A percentile compares a stretch with the other conserved stretches of the same genome.
phyloP scores from a whole-genome alignment of 2,113 vertebrate genomes.

The Zingel zingel region DNA sequence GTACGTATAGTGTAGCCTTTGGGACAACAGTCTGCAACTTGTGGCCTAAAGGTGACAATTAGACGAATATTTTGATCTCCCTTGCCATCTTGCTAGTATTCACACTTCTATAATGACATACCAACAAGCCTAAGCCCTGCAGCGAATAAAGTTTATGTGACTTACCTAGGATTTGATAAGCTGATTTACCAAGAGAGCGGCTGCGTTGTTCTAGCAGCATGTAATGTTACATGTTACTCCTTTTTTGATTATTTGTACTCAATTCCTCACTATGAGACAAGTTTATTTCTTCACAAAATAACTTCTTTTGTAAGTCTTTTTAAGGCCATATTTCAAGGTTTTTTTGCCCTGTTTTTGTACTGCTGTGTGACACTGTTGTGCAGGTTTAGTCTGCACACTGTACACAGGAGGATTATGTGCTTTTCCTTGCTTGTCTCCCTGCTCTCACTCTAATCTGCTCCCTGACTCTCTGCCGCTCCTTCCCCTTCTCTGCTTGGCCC shows the following conservation, averaged over 20 bases:
- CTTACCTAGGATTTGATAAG: constrained; percentile 12
- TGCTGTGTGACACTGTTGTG: constrained; percentile 58
- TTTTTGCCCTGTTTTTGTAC: constrained; percentile 50
- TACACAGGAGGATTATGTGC: constrained; percentile 74
- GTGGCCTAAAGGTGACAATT: constrained; percentile 49
- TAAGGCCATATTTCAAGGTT: constrained; percentile 36
- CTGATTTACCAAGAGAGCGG: constrained; percentile 38
- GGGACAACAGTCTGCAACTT: constrained; percentile 43
- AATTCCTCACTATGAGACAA: not conserved
- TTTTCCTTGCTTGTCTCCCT: constrained; percentile 64
- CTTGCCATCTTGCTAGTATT: constrained; percentile 25
- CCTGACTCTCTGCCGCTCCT: constrained; percentile 41
- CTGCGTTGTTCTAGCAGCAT: constrained; percentile 4
- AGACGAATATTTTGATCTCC: constrained; percentile 32
- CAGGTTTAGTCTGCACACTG: constrained; percentile 62
- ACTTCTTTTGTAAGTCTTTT: constrained; percentile 35
- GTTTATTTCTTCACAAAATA: constrained; percentile 13
- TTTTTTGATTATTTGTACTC: constrained; percentile 11
- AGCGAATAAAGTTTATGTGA: constrained; percentile 38
- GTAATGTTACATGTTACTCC: constrained; percentile 13
- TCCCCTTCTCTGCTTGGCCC: constrained; percentile 40
- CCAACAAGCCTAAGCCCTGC: constrained; percentile 21
- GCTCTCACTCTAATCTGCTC: constrained; percentile 70
- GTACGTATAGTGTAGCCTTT: constrained; percentile 29
- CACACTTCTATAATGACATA: constrained; percentile 35